Base-by-base conservation (phyloP, 1,140 invertebrate species). In the Drosophila sechellia region DNA sequence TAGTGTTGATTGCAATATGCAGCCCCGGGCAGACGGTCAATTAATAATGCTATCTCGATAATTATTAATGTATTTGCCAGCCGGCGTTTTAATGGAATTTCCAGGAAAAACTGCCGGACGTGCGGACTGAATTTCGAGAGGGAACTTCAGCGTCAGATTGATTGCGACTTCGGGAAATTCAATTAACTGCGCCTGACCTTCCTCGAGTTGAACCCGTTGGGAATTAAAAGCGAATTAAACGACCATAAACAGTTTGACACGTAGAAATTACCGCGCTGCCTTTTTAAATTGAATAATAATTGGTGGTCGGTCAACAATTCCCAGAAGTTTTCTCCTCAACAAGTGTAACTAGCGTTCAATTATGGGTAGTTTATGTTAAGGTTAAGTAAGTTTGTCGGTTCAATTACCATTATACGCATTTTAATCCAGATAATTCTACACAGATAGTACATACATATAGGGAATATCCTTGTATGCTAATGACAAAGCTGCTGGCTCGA, bases 101-200 rank as follows among this genome's bases (percentile, higher is more conserved):
- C 54, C 66, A 72, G 43, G 46, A 22, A 57, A 35, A 60, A 45
- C 6, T 49, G 22, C 40, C 60, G 55, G 76, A 64, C 39, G 65
- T 64, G 53, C 46, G 48, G 57, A n/a, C 42, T 58, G 77, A 85
- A 58, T 50, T 46, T 48, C 3, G 43, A 61, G 48, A 65, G 45
- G 64, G 34, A 66, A 60, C 71, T 59, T 45, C 39, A 55, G 43
- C 37, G 42, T 31, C 58, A 65, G 70, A 74, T 77, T 60, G 72
- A 84, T 77, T 71, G 49, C 20, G 45, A 34, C 39, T 53, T 57
- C 37, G 60, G 61, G 59, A 37, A 59, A 43, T 45, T 63, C 52
- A 50, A 64, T 74, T 56, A 73, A 46, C 11, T 20, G 43, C 20
- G 6, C 27, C 63, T 64, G n/a, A 27, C 61, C 5, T 31, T 5